phyloP scores from a whole-genome alignment of 35 echinoderm and acorn worm species.

The Ophiothrix spiculata region DNA sequence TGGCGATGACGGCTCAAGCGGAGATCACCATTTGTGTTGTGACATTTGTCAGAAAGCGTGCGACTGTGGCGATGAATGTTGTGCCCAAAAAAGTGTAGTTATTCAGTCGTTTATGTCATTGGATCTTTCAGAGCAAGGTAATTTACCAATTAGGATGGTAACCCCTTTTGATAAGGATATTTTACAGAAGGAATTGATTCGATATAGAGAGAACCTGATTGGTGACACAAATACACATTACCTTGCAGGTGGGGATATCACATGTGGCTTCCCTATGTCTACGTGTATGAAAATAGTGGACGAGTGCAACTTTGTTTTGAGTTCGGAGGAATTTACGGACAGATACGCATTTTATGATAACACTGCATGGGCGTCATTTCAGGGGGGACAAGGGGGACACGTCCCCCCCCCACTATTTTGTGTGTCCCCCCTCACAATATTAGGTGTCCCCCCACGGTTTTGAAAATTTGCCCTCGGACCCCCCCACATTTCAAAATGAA shows the following conservation, averaged over 20 bases:
- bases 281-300: neutral
- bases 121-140: neutral
- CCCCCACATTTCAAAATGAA: too few species aligned
- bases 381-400: too few species aligned
- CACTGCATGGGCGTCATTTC: too few species aligned
- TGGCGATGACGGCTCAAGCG: neutral
- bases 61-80: conserved; percentile 7
- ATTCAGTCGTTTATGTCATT: neutral
- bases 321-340: conserved; percentile 1
- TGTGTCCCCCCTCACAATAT: too few species aligned
- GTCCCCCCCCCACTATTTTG: too few species aligned
- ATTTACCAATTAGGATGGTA: conserved; percentile 4
- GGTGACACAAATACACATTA: neutral
- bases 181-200: neutral
- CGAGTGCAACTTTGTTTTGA: conserved; percentile 25
- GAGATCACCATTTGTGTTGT: conserved; percentile 26
- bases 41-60: conserved; percentile 36
- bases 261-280: conserved; percentile 18
- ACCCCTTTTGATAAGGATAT: neutral
- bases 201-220: conserved; percentile 7
- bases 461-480: too few species aligned
- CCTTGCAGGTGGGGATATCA: conserved; percentile 25
- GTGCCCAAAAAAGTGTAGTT: neutral
- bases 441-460: too few species aligned
- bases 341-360: conserved; percentile 1